These are phyloP conservation scores for Stramonita haemastoma DNA, from an alignment of 2,888 invertebrate species.

Conservation along the genomic window DNA sequence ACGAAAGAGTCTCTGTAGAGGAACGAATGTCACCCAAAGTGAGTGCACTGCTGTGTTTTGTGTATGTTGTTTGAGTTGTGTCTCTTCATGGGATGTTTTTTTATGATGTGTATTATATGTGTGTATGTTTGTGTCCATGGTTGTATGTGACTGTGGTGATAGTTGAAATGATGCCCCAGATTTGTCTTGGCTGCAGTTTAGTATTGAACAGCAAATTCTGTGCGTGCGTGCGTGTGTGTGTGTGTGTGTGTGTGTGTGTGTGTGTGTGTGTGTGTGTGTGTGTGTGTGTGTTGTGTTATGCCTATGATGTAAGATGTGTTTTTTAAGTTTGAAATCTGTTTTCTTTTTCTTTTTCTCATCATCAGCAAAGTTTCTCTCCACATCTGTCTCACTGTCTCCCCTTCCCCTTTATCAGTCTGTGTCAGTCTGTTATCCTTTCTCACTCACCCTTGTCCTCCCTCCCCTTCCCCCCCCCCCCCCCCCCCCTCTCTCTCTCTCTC, in stretches of 20 bases:
- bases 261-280: constrained; percentile 10
- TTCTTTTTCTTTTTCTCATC: background rate
- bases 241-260: constrained; percentile 2
- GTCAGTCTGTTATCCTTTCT: too few species aligned
- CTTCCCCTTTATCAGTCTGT: too few species aligned
- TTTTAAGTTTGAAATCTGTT: background rate
- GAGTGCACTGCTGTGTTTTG: constrained; percentile 30
- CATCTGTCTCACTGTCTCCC: too few species aligned
- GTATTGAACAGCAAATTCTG: background rate
- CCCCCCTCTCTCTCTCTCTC: too few species aligned
- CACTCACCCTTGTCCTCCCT: too few species aligned
- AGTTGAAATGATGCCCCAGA: background rate
- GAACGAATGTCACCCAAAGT: constrained; percentile 87
- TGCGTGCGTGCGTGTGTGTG: constrained; percentile 21
- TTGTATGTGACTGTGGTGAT: background rate
- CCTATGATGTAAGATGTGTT: background rate
- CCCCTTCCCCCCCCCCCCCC: too few species aligned
- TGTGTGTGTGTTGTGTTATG: background rate
- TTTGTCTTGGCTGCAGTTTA: background rate
- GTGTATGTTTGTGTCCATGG: background rate
- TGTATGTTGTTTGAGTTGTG: background rate
- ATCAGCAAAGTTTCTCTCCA: too few species aligned
- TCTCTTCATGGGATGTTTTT: background rate
- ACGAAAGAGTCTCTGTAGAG: constrained; percentile 85
- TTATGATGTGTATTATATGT: background rate